Evolutionary conservation across 2,113 vertebrate species (phyloP).

Genomic region (Amphiprion percula): DNA sequence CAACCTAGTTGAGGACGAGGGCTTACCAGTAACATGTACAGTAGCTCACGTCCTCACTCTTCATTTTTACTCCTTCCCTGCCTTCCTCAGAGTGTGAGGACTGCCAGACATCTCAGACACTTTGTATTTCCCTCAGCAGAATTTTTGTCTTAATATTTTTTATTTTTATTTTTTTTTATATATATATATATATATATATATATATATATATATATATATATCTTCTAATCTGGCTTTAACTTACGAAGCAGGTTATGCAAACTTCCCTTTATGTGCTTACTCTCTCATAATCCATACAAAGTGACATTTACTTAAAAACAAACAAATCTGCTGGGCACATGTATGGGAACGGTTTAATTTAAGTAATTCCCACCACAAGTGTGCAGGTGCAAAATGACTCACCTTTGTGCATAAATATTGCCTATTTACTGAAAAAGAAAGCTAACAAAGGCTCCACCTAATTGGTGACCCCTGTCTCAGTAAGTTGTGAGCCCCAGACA

Average conservation of each 20-base stretch:
- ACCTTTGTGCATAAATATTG: conserved; percentile 10
- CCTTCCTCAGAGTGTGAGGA: conserved; percentile 19
- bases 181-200: background rate
- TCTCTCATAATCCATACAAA: background rate
- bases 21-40: conserved; percentile 57
- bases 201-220: background rate
- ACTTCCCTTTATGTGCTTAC: background rate
- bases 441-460: conserved; percentile 43
- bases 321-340: background rate
- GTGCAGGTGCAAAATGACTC: conserved; percentile 14
- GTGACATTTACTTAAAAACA: background rate
- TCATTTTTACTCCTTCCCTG: background rate
- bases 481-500: conserved; percentile 45
- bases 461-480: conserved; percentile 69
- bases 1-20: conserved; percentile 70
- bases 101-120: conserved; percentile 24
- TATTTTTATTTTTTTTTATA: background rate
- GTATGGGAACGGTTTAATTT: background rate
- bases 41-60: conserved; percentile 33
- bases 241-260: background rate
- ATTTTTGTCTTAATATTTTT: background rate
- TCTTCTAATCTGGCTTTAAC: background rate
- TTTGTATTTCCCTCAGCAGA: background rate
- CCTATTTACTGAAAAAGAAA: conserved; percentile 20
- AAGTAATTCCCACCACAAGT: background rate